Evolutionary conservation across 2,888 invertebrate species (phyloP).

Genomic region (Timema cristinae): DNA sequence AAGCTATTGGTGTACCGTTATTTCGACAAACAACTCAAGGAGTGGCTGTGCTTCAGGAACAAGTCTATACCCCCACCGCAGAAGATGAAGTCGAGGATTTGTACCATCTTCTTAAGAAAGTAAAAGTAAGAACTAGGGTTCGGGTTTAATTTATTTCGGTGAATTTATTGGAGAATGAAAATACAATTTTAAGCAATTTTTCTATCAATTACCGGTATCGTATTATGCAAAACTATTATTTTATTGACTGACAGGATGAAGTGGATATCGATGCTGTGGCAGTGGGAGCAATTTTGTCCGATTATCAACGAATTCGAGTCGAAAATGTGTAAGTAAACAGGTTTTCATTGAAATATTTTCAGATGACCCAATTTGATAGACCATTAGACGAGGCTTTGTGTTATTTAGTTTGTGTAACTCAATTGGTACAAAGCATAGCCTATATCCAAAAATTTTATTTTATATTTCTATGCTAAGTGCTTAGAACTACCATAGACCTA

Average conservation of each 20-base stretch:
- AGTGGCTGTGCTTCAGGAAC: conserved; percentile 71
- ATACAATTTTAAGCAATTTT: not conserved
- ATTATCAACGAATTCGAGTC: conserved; percentile 96
- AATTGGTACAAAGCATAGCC: too few species aligned
- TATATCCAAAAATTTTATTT: too few species aligned
- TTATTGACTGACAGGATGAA: conserved; percentile 51
- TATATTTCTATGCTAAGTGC: too few species aligned
- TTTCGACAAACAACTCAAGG: conserved; percentile 83
- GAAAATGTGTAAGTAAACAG: conserved; percentile 86
- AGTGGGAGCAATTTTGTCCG: conserved; percentile 95
- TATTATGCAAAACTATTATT: not conserved
- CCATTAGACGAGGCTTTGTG: too few species aligned
- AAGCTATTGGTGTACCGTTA: conserved; percentile 90
- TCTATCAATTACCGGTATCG: not conserved
- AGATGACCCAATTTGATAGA: too few species aligned
- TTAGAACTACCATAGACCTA: too few species aligned
- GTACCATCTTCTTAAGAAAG: conserved; percentile 69
- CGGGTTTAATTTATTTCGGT: not conserved
- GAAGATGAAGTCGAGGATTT: conserved; percentile 98
- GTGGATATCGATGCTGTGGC: conserved; percentile 86
- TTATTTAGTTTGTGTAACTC: too few species aligned
- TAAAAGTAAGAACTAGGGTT: conserved; percentile 56
- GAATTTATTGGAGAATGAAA: not conserved
- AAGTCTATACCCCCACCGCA: conserved; percentile 73
- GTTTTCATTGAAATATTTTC: not conserved